Percentiles rank a stretch among this genome's conserved stretches.
Conservation (phyloP, 2,113 vertebrate species). For the Hippolais icterina region DNA sequence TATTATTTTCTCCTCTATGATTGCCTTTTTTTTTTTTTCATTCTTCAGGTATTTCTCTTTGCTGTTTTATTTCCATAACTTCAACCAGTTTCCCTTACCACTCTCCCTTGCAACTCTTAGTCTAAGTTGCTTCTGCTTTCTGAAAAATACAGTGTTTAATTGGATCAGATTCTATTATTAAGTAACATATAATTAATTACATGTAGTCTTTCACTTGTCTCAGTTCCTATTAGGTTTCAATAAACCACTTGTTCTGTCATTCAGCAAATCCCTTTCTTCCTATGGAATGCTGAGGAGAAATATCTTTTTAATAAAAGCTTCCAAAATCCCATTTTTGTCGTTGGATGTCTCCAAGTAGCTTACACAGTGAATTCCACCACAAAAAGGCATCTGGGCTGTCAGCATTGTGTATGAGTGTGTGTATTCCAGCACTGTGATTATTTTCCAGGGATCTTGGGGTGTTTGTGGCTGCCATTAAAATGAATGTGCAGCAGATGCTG, state of each 20-base stretch:
- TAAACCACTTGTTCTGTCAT: neutral
- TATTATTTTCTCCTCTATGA: neutral
- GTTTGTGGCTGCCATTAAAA: slow-evolving; percentile 31
- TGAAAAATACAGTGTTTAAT: neutral
- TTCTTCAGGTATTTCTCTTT: neutral
- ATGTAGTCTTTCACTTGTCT: neutral
- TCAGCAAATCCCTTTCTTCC: neutral
- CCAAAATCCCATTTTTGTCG: neutral
- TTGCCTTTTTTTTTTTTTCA: neutral
- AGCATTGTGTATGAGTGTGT: neutral
- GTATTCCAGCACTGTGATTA: neutral
- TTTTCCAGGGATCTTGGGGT: slow-evolving; percentile 38
- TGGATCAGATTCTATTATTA: neutral
- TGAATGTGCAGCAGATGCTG: slow-evolving; percentile 43
- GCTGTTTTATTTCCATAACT: neutral
- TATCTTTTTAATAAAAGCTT: slow-evolving; percentile 13
- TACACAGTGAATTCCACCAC: neutral
- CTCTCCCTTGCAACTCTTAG: neutral
- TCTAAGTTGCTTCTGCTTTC: neutral
- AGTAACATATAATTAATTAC: neutral
- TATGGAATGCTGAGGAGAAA: neutral
- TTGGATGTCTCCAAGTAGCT: neutral
- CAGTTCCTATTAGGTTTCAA: neutral
- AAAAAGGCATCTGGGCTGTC: neutral
- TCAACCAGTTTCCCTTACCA: neutral